Evolutionary conservation across 2,113 vertebrate species (phyloP).

Genomic region (Phyllostomus hastatus): DNA sequence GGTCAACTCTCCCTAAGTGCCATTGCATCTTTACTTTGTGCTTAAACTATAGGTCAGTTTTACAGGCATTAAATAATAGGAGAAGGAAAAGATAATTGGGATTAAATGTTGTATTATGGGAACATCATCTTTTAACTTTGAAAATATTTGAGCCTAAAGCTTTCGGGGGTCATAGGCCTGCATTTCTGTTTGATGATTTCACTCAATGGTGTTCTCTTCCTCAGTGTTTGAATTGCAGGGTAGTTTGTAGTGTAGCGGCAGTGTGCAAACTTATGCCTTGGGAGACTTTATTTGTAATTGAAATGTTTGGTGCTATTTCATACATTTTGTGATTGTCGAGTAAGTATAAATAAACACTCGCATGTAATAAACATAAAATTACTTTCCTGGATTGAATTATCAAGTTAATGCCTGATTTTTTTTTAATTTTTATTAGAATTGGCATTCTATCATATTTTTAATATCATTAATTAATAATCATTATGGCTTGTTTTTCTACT

Average conservation of each 20-base stretch:
- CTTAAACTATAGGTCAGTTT: background rate
- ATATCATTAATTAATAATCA: constrained; percentile 57
- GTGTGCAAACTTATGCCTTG: background rate
- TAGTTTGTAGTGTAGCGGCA: background rate
- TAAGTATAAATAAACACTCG: background rate
- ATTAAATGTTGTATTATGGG: background rate
- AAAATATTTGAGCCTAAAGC: background rate
- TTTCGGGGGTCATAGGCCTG: background rate
- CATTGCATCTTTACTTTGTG: background rate
- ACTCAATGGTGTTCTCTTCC: background rate
- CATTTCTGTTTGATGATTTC: background rate
- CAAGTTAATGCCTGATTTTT: background rate
- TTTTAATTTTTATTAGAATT: background rate
- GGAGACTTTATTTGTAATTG: background rate
- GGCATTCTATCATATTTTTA: constrained; percentile 25
- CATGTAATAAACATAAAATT: background rate
- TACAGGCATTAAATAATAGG: background rate
- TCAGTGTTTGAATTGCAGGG: background rate
- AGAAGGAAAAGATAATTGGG: background rate
- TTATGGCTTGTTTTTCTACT: constrained; percentile 62
- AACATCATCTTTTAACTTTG: background rate
- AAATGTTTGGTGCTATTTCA: background rate
- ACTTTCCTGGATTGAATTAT: background rate
- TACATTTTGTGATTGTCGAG: background rate
- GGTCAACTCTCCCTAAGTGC: background rate